Conservation (phyloP, 1,140 invertebrate genomes). For the Procambarus clarkii region DNA sequence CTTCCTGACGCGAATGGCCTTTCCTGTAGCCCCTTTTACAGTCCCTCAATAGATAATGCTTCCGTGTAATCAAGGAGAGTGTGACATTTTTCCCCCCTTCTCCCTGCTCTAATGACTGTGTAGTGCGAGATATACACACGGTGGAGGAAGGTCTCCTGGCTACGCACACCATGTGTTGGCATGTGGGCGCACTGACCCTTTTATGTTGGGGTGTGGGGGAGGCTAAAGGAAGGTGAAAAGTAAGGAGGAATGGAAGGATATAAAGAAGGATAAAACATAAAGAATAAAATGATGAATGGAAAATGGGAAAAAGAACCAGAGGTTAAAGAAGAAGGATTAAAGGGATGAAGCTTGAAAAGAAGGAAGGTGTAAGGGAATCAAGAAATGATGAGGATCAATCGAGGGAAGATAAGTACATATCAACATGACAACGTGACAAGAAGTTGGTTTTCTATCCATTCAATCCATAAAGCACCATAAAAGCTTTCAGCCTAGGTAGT, state of each 20-base stretch:
- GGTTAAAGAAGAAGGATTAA: background rate
- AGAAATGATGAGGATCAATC: too few species aligned
- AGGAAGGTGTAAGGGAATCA: background rate
- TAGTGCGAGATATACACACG: background rate
- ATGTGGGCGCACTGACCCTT: background rate
- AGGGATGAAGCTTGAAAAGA: background rate
- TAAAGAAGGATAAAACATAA: background rate
- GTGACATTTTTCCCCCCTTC: conserved; percentile 11
- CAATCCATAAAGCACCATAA: too few species aligned
- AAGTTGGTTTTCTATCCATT: too few species aligned
- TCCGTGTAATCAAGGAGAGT: conserved; percentile 40
- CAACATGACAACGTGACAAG: too few species aligned
- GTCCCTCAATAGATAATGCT: conserved; percentile 33
- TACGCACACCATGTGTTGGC: background rate
- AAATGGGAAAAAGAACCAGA: too few species aligned
- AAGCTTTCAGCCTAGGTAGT: too few species aligned
- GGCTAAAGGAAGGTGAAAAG: background rate
- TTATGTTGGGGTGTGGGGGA: background rate
- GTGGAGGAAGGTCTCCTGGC: background rate
- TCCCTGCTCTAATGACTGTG: background rate
- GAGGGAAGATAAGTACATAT: too few species aligned
- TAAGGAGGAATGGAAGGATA: background rate
- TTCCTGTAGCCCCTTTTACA: conserved; percentile 27
- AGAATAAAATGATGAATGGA: background rate
- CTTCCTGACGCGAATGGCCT: conserved; percentile 21